Conservation (phyloP, 2,113 vertebrate species). For the Zosterops borbonicus region DNA sequence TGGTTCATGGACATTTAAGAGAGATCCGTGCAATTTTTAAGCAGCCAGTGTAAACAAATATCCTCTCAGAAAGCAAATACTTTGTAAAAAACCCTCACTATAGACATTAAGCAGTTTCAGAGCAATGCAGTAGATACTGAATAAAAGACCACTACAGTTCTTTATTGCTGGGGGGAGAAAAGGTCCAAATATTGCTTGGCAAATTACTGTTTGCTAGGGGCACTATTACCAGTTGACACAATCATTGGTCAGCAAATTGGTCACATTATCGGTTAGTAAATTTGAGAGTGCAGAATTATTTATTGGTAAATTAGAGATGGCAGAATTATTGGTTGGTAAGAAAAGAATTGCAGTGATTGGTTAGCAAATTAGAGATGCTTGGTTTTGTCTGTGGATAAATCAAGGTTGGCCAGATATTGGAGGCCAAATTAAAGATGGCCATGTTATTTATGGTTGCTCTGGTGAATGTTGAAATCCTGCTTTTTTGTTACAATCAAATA, state of each 20-base stretch:
- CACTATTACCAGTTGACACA: slow-evolving; percentile 75
- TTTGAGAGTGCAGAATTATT: slow-evolving; percentile 81
- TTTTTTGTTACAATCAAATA: slow-evolving; percentile 22
- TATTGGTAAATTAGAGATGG: slow-evolving; percentile 82
- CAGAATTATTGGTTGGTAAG: slow-evolving; percentile 82
- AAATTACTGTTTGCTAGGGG: slow-evolving; percentile 76
- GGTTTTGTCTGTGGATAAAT: slow-evolving; percentile 76
- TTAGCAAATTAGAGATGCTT: slow-evolving; percentile 77
- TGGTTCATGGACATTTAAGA: not conserved
- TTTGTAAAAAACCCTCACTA: not conserved
- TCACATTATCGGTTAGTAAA: slow-evolving; percentile 80
- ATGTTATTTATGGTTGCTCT: slow-evolving; percentile 70
- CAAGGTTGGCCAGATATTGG: slow-evolving; percentile 69
- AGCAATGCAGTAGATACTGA: slow-evolving; percentile 40
- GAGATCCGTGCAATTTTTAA: not conserved
- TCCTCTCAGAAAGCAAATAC: not conserved
- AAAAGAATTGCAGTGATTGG: slow-evolving; percentile 74
- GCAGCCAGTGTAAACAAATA: not conserved
- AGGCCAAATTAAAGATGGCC: slow-evolving; percentile 75
- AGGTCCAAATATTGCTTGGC: slow-evolving; percentile 73
- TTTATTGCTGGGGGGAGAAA: slow-evolving; percentile 62
- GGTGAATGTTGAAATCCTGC: slow-evolving; percentile 33
- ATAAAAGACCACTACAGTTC: slow-evolving; percentile 57
- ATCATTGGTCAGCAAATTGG: slow-evolving; percentile 80
- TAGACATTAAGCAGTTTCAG: not conserved